These are phyloP conservation scores for Mythimna ferrago DNA, from an alignment of 2,888 invertebrate species.

Conservation along the genomic window DNA sequence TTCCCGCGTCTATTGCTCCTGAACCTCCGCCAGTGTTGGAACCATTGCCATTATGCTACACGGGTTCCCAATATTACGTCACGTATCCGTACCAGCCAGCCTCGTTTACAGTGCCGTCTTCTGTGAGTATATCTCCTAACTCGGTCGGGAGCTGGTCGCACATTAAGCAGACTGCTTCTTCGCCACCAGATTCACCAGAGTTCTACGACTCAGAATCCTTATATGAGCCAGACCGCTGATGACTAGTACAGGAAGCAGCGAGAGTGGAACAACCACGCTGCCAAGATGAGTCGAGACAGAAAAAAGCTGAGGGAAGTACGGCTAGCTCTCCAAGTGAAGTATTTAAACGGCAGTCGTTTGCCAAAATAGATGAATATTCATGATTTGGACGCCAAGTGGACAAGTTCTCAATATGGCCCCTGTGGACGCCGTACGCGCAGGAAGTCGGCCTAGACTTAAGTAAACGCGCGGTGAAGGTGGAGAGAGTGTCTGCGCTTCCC, in stretches of 20 bases:
- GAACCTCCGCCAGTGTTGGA: too few relatives aligned
- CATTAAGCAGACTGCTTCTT: slow-evolving; percentile 73
- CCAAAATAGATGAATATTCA: slow-evolving; percentile 61
- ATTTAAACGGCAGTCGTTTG: slow-evolving; percentile 25
- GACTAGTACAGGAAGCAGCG: slow-evolving; percentile 97
- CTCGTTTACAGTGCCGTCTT: slow-evolving; percentile 68
- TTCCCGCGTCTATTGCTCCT: too few relatives aligned
- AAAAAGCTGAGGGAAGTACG: slow-evolving; percentile 93
- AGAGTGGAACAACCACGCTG: slow-evolving; percentile 98
- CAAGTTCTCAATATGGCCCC: slow-evolving; percentile 73
- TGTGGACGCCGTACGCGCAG: slow-evolving; percentile 85
- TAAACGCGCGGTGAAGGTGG: slow-evolving; percentile 53
- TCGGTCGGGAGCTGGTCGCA: slow-evolving; percentile 70
- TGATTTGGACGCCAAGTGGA: slow-evolving; percentile 60
- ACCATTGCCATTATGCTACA: too few relatives aligned
- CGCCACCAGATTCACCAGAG: slow-evolving; percentile 81
- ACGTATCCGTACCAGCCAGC: slow-evolving; percentile 63
- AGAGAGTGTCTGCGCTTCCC: too few relatives aligned
- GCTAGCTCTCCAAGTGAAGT: slow-evolving; percentile 92
- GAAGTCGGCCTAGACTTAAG: slow-evolving; percentile 80
- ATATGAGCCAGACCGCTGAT: slow-evolving; percentile 84
- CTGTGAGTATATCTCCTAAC: slow-evolving; percentile 74
- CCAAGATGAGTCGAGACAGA: slow-evolving; percentile 97
- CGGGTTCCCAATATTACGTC: too few relatives aligned
- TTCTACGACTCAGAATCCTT: slow-evolving; percentile 70